These are phyloP conservation scores for Psittacara wagleri DNA, from an alignment of 2,113 vertebrate genomes.

Conservation along the genomic window DNA sequence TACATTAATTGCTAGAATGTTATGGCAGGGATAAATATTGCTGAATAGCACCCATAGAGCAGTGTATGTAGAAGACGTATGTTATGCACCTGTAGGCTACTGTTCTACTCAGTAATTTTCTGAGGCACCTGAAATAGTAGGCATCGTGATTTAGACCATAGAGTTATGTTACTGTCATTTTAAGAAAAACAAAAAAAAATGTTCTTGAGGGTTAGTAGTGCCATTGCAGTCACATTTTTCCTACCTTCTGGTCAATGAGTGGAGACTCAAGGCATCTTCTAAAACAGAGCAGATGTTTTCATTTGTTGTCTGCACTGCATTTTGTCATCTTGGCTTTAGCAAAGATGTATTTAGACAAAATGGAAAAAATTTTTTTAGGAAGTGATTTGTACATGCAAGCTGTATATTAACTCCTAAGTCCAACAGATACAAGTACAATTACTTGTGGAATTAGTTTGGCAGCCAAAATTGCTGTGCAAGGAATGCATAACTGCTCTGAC, in stretches of 20 bases:
- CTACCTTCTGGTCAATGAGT: background rate
- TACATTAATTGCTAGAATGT: background rate
- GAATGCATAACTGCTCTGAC: background rate
- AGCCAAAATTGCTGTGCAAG: background rate
- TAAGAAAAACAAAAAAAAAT: background rate
- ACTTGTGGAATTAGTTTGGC: background rate
- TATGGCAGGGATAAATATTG: background rate
- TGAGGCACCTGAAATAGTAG: background rate
- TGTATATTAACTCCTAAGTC: background rate
- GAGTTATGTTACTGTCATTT: background rate
- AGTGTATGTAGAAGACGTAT: background rate
- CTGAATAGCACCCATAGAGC: background rate
- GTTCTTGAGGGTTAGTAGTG: background rate
- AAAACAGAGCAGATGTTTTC: background rate
- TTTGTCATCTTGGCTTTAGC: background rate
- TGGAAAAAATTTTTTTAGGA: background rate
- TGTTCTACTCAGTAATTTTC: background rate
- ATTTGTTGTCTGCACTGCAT: background rate
- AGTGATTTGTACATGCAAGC: background rate
- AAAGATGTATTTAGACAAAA: background rate
- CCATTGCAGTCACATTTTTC: background rate
- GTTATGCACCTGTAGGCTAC: background rate
- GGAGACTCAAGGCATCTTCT: background rate
- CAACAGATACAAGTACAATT: background rate
- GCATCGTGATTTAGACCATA: accelerated